A percentile compares a stretch with the other conserved stretches of the same genome.
These are phyloP conservation scores for Enhydra lutris DNA, from an alignment of 2,113 vertebrate species.

Conservation along the genomic window DNA sequence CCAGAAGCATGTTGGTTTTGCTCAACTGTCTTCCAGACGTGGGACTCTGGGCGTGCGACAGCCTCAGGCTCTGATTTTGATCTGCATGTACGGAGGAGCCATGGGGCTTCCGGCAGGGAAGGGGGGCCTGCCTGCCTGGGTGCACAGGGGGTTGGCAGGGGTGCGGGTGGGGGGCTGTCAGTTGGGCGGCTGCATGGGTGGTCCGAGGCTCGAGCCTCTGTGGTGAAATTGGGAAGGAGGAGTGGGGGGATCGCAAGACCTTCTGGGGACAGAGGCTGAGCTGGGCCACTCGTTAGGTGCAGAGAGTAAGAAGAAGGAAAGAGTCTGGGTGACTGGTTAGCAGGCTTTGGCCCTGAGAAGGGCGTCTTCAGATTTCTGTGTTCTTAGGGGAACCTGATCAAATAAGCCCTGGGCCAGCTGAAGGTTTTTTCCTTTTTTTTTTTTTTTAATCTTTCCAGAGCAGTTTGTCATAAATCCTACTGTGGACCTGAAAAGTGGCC, in stretches of 20 bases:
- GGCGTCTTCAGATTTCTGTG: not conserved
- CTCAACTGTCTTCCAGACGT: not conserved
- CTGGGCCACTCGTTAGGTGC: too few relatives aligned
- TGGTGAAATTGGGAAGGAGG: not conserved
- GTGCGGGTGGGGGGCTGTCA: not conserved
- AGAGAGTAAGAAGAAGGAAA: not conserved
- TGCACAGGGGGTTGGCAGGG: not conserved
- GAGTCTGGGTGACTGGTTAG: not conserved
- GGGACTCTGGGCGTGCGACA: not conserved
- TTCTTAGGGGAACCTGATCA: not conserved
- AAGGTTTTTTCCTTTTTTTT: not conserved
- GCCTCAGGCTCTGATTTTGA: too few relatives aligned
- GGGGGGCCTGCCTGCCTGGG: not conserved
- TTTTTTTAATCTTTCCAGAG: not conserved
- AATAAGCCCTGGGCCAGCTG: not conserved
- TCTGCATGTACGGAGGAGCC: not conserved
- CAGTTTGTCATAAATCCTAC: not conserved
- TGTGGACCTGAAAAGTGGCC: not conserved
- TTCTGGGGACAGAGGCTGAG: not conserved
- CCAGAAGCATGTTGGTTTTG: fast-evolving
- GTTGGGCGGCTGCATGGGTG: not conserved
- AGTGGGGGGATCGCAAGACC: not conserved
- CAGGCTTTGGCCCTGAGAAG: not conserved
- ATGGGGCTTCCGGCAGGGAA: not conserved
- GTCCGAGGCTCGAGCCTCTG: not conserved